Percentiles rank a stretch among this genome's conserved stretches.
These are phyloP conservation scores for Phalacrocorax aristotelis DNA, from an alignment of 2,113 vertebrate genomes.

Conservation along the genomic window DNA sequence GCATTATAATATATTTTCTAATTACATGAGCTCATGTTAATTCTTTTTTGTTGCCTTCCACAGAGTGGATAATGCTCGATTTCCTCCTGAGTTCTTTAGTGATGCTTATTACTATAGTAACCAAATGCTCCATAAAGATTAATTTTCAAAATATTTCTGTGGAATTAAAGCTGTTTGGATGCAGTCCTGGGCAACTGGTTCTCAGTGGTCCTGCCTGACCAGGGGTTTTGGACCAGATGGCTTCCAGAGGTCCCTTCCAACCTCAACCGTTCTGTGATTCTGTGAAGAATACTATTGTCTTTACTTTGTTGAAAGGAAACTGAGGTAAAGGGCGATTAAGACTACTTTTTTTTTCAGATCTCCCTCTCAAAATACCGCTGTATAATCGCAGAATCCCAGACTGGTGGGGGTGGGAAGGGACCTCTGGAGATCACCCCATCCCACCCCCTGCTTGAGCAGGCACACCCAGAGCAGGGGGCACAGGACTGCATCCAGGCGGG, in stretches of 20 bases:
- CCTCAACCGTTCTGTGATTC: background rate
- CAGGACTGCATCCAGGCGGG: too few relatives aligned
- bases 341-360: background rate
- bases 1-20: background rate
- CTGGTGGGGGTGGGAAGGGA: too few relatives aligned
- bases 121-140: background rate
- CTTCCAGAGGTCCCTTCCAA: background rate
- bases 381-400: too few relatives aligned
- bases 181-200: background rate
- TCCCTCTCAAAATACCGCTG: background rate
- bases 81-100: background rate
- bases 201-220: background rate
- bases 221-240: background rate
- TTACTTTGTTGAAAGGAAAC: background rate
- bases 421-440: too few relatives aligned
- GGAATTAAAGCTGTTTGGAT: background rate
- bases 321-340: background rate
- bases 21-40: background rate
- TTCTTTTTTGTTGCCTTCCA: background rate
- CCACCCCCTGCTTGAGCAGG: too few relatives aligned
- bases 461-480: too few relatives aligned
- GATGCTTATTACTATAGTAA: constrained; percentile 31
- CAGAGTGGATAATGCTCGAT: background rate
- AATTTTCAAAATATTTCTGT: background rate
- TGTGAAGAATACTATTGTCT: background rate